These are phyloP conservation scores for Rhinogobio ventralis DNA, from an alignment of 2,797 vertebrate genomes.

Conservation along the genomic window DNA sequence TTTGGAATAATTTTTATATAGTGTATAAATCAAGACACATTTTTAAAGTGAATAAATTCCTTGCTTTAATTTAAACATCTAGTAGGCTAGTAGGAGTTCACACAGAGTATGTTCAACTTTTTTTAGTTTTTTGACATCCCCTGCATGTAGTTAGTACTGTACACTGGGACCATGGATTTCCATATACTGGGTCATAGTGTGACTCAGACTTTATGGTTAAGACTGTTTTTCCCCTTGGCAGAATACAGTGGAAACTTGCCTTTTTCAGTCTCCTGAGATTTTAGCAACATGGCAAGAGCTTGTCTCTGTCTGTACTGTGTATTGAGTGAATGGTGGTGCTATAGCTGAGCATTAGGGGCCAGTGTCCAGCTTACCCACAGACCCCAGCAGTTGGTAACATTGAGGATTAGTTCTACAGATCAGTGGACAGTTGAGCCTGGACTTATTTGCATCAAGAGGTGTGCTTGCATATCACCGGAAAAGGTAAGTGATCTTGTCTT, in stretches of 20 bases:
- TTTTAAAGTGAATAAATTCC: not conserved
- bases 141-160: slow-evolving; percentile 6
- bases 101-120: not conserved
- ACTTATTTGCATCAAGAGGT: slow-evolving; percentile 99
- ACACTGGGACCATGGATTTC: not conserved
- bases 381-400: slow-evolving; percentile 98
- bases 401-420: slow-evolving; percentile 99
- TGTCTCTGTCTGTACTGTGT: slow-evolving; percentile 65
- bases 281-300: slow-evolving; percentile 61
- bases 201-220: slow-evolving; percentile 5
- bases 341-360: slow-evolving; percentile 75
- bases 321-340: slow-evolving; percentile 68
- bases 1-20: not conserved
- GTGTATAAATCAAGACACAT: not conserved
- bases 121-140: not conserved
- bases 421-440: slow-evolving; percentile 99
- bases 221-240: slow-evolving; percentile 2
- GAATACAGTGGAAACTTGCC: slow-evolving; percentile 12
- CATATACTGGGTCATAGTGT: not conserved
- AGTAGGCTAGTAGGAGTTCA: not conserved
- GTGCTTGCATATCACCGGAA: slow-evolving; percentile 93
- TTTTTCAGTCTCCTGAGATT: slow-evolving; percentile 60
- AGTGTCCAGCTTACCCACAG: slow-evolving; percentile 80
- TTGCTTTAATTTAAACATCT: not conserved
- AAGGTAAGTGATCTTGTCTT: slow-evolving; percentile 92